Base-by-base conservation (phyloP, 2,888 invertebrate genomes). In the Liposcelis brunnea region DNA sequence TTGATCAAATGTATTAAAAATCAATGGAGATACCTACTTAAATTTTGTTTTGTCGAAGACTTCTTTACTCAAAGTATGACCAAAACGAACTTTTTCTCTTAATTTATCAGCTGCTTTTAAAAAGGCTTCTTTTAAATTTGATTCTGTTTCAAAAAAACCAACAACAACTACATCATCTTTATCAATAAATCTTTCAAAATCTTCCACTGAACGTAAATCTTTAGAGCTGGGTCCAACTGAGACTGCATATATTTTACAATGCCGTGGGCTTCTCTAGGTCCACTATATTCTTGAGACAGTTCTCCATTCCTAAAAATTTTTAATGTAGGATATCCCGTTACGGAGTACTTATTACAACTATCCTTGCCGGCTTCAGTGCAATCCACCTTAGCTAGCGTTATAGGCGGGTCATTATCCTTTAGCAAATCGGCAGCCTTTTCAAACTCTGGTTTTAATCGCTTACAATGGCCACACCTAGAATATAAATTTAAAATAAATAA, bases 391-490 rank as follows among this genome's bases (percentile, higher is more conserved):
- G 80, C 90, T 49, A 99, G 66, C 45, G 77, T 69, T 47, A 99
- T 84, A 48, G 94, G 84, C 43, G 89, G 84, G 59, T 95, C 95
- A 61, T 85, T 82, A 52, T 72, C 72, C 58, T 81, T 77, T 47
- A 98, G 66, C 50, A 77, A 61, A 59, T 84, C 82, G 49, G 95
- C 91, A 45, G 97, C 97, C 62, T 82, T 81, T 42, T 93, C 93
- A 64, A 82, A 98, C 66, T 97, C 95, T 1, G 98, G 97, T 57
- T 95, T 95, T 56, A 97, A 65, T 64, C 81, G 77, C 64, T 98
- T 98, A 68, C 98, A 98, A 65, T 98, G 98, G 47, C 97, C 97
- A 68, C 97, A 98, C 95, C 95, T 95, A 59, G 10, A 55, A 53
- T 49, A 33, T n/a, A n/a, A n/a, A 48, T 43, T 37, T 44, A 44